Base-by-base conservation (phyloP, 1,140 invertebrate genomes). In the Cydia amplana region DNA sequence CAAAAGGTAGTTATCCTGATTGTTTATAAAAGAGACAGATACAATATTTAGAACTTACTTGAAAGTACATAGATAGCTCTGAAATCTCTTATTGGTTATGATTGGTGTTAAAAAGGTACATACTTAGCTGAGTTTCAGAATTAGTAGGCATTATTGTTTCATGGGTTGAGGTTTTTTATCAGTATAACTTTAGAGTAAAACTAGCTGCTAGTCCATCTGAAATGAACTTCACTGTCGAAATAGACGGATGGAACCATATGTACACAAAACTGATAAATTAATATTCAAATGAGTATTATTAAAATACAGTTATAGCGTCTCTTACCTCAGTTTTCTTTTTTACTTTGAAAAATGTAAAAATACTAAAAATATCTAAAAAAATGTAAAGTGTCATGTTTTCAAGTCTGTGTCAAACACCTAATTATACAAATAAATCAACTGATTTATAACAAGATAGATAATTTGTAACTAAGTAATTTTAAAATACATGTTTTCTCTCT, bases 401-500 rank as follows among this genome's bases (percentile, higher is more conserved):
- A 16, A 55, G 4, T 25, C 4, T 28, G 36, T 36, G 2, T 32
- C 25, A 67, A 4, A n/a, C 6, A 18, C 51, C 51, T 18, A 49
- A 49, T 18, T 7, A 55, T 55, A 55, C 51, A 55, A 55, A 55
- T 55, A 55, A 55, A 18, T 67, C 64, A 67, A 67, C 64, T 67
- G 25, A 67, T 67, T 67, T 32, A 67, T 67, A 67, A 67, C 64
- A 67, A 67, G 20, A 28, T 55, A 32, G 36, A 77, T 18, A 74
- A 28, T 73, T 32, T 67, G 67, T 77, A 79, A 80, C 75, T 65
- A 79, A 79, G 76, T 76, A 49, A 77, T 77, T 79, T 77, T 75
- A 78, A 63, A 72, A 40, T 72, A 67, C 64, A 67, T 7, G 64
- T 36, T 55, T 55, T 67, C 28, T 32, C 28, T 67, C 14, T 28